A percentile compares a stretch with the other conserved stretches of the same genome.
phyloP scores from a whole-genome alignment of 2,113 vertebrate species.

The Sula dactylatra region DNA sequence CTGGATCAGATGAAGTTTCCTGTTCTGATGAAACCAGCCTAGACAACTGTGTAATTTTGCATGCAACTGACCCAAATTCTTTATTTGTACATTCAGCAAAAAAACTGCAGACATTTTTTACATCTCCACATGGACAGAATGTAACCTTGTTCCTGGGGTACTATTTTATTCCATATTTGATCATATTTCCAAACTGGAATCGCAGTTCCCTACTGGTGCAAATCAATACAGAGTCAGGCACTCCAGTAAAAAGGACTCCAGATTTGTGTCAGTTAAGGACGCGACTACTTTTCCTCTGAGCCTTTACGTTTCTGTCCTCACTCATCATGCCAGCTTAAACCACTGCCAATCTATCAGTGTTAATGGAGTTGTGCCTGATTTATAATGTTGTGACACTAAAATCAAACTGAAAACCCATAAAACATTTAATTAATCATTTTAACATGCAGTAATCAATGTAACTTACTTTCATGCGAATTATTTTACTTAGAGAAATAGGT shows the following conservation, averaged over 20 bases:
- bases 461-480: not conserved
- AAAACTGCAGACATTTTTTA: not conserved
- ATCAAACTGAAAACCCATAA: not conserved
- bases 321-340: not conserved
- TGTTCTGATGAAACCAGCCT: not conserved
- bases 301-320: not conserved
- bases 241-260: not conserved
- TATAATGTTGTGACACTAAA: not conserved
- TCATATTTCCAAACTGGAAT: not conserved
- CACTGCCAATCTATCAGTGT: not conserved
- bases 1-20: not conserved
- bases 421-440: not conserved
- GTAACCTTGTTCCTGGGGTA: not conserved
- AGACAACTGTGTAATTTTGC: not conserved
- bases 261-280: not conserved
- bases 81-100: not conserved
- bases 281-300: not conserved
- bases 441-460: not conserved
- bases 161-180: not conserved
- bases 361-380: not conserved
- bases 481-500: not conserved
- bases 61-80: not conserved
- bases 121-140: not conserved
- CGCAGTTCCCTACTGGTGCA: not conserved
- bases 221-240: not conserved